Evolutionary conservation across 1,140 invertebrate genomes (phyloP), one percentile per base, ranked within the genome.

Genomic region (Probaryconus sp.): DNA sequence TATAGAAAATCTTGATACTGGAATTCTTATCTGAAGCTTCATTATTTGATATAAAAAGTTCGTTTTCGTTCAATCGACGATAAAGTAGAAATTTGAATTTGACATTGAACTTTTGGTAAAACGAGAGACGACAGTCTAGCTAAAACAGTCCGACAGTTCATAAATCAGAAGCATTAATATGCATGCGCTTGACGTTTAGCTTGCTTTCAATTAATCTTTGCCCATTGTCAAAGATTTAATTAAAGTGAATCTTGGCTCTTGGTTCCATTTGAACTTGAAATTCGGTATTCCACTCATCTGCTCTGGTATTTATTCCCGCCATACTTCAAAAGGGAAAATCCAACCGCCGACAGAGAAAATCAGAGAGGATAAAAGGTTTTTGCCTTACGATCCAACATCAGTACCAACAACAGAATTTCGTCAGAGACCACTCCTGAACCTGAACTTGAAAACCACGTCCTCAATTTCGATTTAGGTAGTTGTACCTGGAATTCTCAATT

Each of bases 401-500:
- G n/a, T n/a, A n/a, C n/a, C n/a, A n/a, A n/a, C n/a, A n/a, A n/a
- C n/a, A n/a, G n/a, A n/a, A n/a, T n/a, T n/a, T n/a, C n/a, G n/a
- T n/a, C n/a, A n/a, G 33, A 31, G n/a, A 2, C 5, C 5, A 5
- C n/a, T 31, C 13, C 0, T n/a, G 5, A 14, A 7, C 48, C 2
- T 3, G 6, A 13, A 40, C 4, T 10, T 18, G 9, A 5, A 7
- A 35, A 48, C n/a, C n/a, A n/a, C 21, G 47, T 35, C 10, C 13
- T 5, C n/a, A n/a, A 50, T 50, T n/a, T 30, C 56, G 42, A 60
- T 60, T 60, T 50, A 20, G 35, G 20, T 16, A n/a, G n/a, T n/a
- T n/a, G n/a, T n/a, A 48, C 33, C 40, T 50, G 35, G 1, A 38
- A 48, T 37, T 38, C 24, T 30, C 33, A 5, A 47, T 48, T 40